A percentile compares a stretch with the other conserved stretches of the same genome.
Evolutionary conservation across 2,888 invertebrate species (phyloP).

Genomic region (Itoplectis maculator): DNA sequence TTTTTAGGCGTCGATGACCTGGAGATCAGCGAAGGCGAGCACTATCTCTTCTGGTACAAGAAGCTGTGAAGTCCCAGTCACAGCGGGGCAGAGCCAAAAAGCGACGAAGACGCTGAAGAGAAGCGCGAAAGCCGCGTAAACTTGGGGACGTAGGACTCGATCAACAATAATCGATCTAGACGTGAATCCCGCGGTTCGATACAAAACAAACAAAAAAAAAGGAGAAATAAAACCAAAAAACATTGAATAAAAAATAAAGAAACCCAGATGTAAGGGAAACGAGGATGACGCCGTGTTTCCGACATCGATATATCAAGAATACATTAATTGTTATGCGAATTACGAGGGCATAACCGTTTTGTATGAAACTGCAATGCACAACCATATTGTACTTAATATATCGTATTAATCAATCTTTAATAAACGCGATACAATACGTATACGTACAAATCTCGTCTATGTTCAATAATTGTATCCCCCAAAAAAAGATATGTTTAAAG

Average conservation of each 20-base stretch:
- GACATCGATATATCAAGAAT: slow-evolving; percentile 66
- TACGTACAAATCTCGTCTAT: slow-evolving; percentile 44
- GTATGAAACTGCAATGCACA: slow-evolving; percentile 84
- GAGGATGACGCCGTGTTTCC: slow-evolving; percentile 59
- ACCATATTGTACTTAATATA: slow-evolving; percentile 81
- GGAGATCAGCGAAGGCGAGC: slow-evolving; percentile 94
- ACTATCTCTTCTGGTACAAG: slow-evolving; percentile 97
- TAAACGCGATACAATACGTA: slow-evolving; percentile 77
- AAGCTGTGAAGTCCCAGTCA: slow-evolving; percentile 87
- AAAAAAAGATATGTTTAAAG: not conserved
- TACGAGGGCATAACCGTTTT: slow-evolving; percentile 81
- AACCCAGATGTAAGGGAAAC: slow-evolving; percentile 62
- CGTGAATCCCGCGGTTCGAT: slow-evolving; percentile 69
- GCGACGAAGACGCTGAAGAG: slow-evolving; percentile 56
- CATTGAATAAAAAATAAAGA: slow-evolving; percentile 39
- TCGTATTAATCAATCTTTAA: slow-evolving; percentile 79
- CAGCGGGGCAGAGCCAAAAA: slow-evolving; percentile 43
- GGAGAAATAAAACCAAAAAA: slow-evolving; percentile 46
- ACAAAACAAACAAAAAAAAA: slow-evolving; percentile 46
- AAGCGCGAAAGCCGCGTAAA: slow-evolving; percentile 56
- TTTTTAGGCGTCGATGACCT: slow-evolving; percentile 94
- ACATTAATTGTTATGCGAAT: slow-evolving; percentile 73
- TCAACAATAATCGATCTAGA: slow-evolving; percentile 70
- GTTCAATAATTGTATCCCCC: not conserved
- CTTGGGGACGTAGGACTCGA: slow-evolving; percentile 66